Evolutionary conservation across 2,113 vertebrate genomes (phyloP), one percentile per base, ranked within the genome.

Genomic region (Lagopus muta): DNA sequence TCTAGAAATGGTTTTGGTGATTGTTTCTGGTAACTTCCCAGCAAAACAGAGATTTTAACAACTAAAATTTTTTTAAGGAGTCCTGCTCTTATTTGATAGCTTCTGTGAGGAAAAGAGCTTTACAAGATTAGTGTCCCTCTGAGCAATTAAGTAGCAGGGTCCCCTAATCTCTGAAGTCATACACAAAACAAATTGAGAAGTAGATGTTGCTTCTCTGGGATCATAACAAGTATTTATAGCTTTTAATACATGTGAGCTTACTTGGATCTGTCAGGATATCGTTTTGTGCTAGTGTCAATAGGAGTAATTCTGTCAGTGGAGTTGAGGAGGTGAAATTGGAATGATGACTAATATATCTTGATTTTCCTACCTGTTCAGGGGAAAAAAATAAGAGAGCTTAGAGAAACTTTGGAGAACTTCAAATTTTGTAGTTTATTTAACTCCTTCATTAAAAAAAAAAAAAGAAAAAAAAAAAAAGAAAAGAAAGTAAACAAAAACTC

Each of bases 231-330:
- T 98, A 98, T 98, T 98, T 98, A 98, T 98, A 96, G 96, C 95
- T 97, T 97, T 98, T 98, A 98, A 98, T 98, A 98, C 97, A 94
- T 91, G 75, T 38, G 65, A 82, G 65, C 79, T 98, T 96, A 80
- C 94, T 97, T 92, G 90, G 38, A 94, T 92, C 86, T 96, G 89
- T 93, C 95, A 92, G 78, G 57, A 71, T 87, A 74, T 77, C 19
- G 32, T 77, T 93, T 82, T 74, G 14, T 55, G 67, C 48, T 27
- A 50, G 13, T 48, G 85, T 89, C 80, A 89, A 36, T 0, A 0
- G 43, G 28, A 72, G 45, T 80, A 91, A 90, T 95, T 91, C 82
- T 62, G 86, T 71, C 72, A 54, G 3, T 61, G 48, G 38, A 64
- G 4, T 25, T 80, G 85, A 60, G 77, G 80, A 88, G 57, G 73